Base-by-base conservation (phyloP, 2,888 invertebrate genomes). In the Drosophila paranaensis region DNA sequence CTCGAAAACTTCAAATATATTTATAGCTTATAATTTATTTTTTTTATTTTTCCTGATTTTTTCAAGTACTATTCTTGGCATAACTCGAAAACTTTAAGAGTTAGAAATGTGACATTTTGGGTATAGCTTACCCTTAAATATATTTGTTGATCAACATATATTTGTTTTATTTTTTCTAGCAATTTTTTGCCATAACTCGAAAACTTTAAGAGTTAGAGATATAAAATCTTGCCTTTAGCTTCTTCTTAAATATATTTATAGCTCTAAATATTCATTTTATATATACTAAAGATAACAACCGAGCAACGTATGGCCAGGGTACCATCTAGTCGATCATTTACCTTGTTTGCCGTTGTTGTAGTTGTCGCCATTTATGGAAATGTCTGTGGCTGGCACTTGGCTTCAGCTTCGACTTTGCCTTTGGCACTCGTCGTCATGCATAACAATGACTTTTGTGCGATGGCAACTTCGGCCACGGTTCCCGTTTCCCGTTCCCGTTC, bases 391-490 rank as follows among this genome's bases (percentile, higher is more conserved):
- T 51, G 62, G 45, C 42, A 37, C 58, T 16, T 39, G 45, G 61
- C 54, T 43, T 43, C 54, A 54, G 54, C 51, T 57, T 62, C 67
- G 68, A 68, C 74, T 77, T 63, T 73, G 74, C 78, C 71, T 78
- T 43, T 63, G 67, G 57, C 79, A 89, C 81, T 77, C 80, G 70
- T 80, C 81, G 85, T 77, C 87, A 90, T 90, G 87, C 87, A 87
- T 87, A 90, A 86, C 89, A 87, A 87, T 87, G 90, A 87, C 89
- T 88, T 85, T 88, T 85, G 64, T 60, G 56, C 35, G 48, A 25
- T 46, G 55, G 48, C 62, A 64, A 60, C 57, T 60, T 54, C 45
- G 51, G 61, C 61, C 58, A 67, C 56, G 62, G 57, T 58, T 57
- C 60, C 45, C 20, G 57, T 60, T 58, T 57, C 60, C 45, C 67